Base-by-base conservation (phyloP, 2,113 vertebrate species). In the Neodon shergylaensis region DNA sequence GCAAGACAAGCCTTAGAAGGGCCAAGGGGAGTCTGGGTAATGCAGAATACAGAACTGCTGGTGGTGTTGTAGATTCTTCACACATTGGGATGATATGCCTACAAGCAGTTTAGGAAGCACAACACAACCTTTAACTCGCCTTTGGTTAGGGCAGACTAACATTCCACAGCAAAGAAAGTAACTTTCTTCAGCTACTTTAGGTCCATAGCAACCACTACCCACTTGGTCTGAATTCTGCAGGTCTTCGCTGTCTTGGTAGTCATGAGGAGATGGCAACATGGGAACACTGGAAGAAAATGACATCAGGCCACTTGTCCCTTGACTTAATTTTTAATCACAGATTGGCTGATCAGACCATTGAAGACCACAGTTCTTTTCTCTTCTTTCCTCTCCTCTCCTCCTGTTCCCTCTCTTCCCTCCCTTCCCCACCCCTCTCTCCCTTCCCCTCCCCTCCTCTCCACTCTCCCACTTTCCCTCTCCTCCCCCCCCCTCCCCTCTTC, bases 11-110 rank as follows among this genome's bases (percentile, higher is more conserved):
- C 39, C 42, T 63, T 12, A 28, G 52, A 52, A 14, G 22, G 24
- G 28, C 5, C 1, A 3, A 10, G 3, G 12, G 22, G 44, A 68
- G 31, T 73, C 16, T 31, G 19, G 36, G 1, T 21, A 61, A 0
- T 1, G 3, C 24, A 44, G 39, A 16, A 39, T 73, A 58, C 26
- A 36, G 31, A 90, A 77, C 36, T 76, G 5, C 0, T 95, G 10
- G 1, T 65, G 84, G 28, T 26, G 24, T 17, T 13, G 52, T 44
- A 33, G 14, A 70, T 24, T 5, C 68, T 13, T 19, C 42, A n/a
- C 17, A 28, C 47, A 83, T 19, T 77, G 76, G 73, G 19, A 70
- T 87, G 70, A 21, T n/a, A 72, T 72, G 68, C 68, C 68, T 19
- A 36, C 58, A 11, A 36, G 47, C 66, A 61, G 9, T 66, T 94